Evolutionary conservation across 2,888 invertebrate genomes (phyloP).

Genomic region (Hypena proboscidalis): DNA sequence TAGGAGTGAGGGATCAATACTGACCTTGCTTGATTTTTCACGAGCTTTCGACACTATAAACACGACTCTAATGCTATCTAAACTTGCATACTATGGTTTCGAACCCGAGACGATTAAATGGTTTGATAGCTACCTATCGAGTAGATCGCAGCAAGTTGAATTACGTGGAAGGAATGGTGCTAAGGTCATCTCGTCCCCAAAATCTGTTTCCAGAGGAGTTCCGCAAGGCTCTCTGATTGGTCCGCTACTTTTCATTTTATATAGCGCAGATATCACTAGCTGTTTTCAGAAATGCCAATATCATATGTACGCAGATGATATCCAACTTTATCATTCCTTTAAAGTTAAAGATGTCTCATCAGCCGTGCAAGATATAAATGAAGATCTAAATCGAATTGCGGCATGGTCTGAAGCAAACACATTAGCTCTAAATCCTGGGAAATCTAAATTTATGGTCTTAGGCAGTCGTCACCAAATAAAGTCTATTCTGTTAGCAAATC

Average conservation of each 20-base stretch:
- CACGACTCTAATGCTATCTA: constrained; percentile 12
- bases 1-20: constrained; percentile 13
- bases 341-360: background rate
- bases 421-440: constrained; percentile 8
- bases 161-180: constrained; percentile 3
- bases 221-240: constrained; percentile 23
- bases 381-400: constrained; percentile 6
- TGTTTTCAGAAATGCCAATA: constrained; percentile 13
- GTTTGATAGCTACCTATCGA: constrained; percentile 23
- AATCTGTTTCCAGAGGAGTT: constrained; percentile 7
- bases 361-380: constrained; percentile 12
- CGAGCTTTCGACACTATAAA: constrained; percentile 32
- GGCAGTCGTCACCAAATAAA: constrained; percentile 9
- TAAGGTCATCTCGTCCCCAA: background rate
- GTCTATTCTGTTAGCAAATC: background rate
- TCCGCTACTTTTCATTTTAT: constrained; percentile 25
- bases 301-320: constrained; percentile 25
- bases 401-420: constrained; percentile 12
- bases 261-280: constrained; percentile 12
- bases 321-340: constrained; percentile 17
- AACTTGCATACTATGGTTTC: constrained; percentile 27
- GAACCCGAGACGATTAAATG: constrained; percentile 10
- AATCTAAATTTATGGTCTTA: constrained; percentile 11
- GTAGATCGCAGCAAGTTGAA: constrained; percentile 17
- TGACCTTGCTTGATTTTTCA: constrained; percentile 28